A percentile compares a stretch with the other conserved stretches of the same genome.
Evolutionary conservation across 2,888 invertebrate species (phyloP).

Genomic region (Nemotelus pantherinus): DNA sequence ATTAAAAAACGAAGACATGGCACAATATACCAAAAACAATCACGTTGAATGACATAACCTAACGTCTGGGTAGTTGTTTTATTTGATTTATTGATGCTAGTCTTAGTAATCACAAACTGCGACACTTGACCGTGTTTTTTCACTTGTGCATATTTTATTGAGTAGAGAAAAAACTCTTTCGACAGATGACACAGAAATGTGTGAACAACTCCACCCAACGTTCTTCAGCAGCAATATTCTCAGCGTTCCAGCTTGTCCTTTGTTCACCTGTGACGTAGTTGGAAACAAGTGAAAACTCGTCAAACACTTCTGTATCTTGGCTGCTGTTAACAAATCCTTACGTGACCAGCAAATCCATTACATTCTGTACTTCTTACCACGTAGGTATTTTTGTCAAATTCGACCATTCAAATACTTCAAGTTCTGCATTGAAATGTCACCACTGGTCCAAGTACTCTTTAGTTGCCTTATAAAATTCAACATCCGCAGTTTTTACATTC

Average conservation of each 20-base stretch:
- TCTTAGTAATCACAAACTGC: constrained; percentile 10
- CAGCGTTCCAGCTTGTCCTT: not conserved
- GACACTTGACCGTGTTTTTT: constrained; percentile 11
- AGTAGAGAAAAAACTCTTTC: not conserved
- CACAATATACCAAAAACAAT: constrained; percentile 5
- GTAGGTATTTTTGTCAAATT: constrained; percentile 7
- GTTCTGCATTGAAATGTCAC: constrained; percentile 1
- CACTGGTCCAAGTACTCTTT: constrained; percentile 19
- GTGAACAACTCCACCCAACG: constrained; percentile 3
- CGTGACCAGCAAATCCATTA: not conserved
- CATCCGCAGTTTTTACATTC: not conserved
- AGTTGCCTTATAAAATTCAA: constrained; percentile 29
- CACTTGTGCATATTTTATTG: constrained; percentile 10
- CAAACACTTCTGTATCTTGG: constrained; percentile 28
- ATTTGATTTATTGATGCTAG: constrained; percentile 5
- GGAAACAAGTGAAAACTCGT: constrained; percentile 21
- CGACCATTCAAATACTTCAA: constrained; percentile 19
- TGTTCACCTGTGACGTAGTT: constrained; percentile 21
- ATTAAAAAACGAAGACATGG: not conserved
- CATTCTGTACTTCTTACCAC: constrained; percentile 22
- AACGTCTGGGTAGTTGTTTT: constrained; percentile 2
- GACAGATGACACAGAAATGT: not conserved
- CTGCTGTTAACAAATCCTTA: constrained; percentile 2
- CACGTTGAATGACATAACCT: not conserved
- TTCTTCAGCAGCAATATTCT: constrained; percentile 23